A percentile compares a stretch with the other conserved stretches of the same genome.
Evolutionary conservation across 2,888 invertebrate species (phyloP).

Genomic region (Lasioglossum villosulum): DNA sequence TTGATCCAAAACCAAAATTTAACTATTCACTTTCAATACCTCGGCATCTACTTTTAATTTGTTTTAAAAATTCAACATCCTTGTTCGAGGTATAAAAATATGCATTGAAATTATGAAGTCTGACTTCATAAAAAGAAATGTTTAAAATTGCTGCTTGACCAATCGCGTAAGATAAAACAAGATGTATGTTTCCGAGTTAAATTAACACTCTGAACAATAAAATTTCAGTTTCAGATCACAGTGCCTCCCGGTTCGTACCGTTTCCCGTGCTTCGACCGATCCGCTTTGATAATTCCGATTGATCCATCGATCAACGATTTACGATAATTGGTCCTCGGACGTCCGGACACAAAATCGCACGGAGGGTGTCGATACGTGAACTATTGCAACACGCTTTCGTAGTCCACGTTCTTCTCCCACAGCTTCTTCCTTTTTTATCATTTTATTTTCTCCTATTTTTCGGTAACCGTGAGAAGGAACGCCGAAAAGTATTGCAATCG

Average conservation of each 20-base stretch:
- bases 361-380: slow-evolving; percentile 23
- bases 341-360: slow-evolving; percentile 44
- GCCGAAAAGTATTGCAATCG: slow-evolving; percentile 16
- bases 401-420: background rate
- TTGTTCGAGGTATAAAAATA: too few species aligned
- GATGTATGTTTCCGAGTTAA: background rate
- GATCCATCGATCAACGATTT: slow-evolving; percentile 40
- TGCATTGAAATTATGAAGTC: too few species aligned
- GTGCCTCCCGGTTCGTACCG: slow-evolving; percentile 3
- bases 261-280: slow-evolving; percentile 10
- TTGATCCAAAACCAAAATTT: background rate
- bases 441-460: background rate
- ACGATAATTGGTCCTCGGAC: slow-evolving; percentile 56
- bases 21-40: background rate
- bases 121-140: background rate
- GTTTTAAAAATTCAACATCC: background rate
- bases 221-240: background rate
- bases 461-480: slow-evolving; percentile 28
- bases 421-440: background rate
- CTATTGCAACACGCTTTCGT: slow-evolving; percentile 14
- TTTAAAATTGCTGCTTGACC: background rate
- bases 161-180: background rate
- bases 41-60: too few species aligned
- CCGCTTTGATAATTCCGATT: background rate
- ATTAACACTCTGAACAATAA: background rate